Evolutionary conservation across 2,888 invertebrate genomes (phyloP).

Genomic region (Drosophila testacea): DNA sequence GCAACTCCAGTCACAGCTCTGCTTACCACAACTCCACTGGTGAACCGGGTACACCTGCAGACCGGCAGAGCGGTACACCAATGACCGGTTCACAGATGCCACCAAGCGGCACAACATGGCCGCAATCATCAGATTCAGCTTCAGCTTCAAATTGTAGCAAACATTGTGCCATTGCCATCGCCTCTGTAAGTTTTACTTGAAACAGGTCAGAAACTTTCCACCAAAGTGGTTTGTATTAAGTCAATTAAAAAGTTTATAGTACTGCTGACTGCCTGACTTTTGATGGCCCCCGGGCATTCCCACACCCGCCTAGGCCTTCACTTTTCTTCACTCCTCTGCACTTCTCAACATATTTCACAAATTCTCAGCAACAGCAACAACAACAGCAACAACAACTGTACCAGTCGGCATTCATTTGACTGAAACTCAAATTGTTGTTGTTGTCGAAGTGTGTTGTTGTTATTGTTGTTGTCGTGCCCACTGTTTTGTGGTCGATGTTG

Average conservation of each 20-base stretch:
- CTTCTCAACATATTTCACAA: constrained; percentile 71
- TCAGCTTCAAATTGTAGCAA: constrained; percentile 16
- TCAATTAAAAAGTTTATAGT: constrained; percentile 79
- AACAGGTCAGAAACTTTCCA: constrained; percentile 77
- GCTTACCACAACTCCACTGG: constrained; percentile 47
- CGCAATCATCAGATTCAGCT: constrained; percentile 73
- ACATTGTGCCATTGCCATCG: constrained; percentile 8
- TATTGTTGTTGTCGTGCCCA: constrained; percentile 37
- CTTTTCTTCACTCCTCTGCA: not conserved
- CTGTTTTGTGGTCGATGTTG: constrained; percentile 54
- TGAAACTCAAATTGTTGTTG: constrained; percentile 35
- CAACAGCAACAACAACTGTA: constrained; percentile 36
- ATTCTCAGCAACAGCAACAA: constrained; percentile 50
- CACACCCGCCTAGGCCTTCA: constrained; percentile 6
- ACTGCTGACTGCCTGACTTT: constrained; percentile 79
- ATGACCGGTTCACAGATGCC: constrained; percentile 15
- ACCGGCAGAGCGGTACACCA: constrained; percentile 8
- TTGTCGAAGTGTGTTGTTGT: constrained; percentile 14
- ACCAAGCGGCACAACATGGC: constrained; percentile 65
- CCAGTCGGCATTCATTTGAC: constrained; percentile 63
- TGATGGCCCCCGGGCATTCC: constrained; percentile 51
- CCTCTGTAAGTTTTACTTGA: constrained; percentile 68
- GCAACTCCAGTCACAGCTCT: constrained; percentile 69
- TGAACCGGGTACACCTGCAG: constrained; percentile 5
- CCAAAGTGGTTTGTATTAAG: constrained; percentile 81